Evolutionary conservation across 2,888 invertebrate species (phyloP), one percentile per base, ranked within the genome.

Genomic region (Leptinotarsa tumamoca): DNA sequence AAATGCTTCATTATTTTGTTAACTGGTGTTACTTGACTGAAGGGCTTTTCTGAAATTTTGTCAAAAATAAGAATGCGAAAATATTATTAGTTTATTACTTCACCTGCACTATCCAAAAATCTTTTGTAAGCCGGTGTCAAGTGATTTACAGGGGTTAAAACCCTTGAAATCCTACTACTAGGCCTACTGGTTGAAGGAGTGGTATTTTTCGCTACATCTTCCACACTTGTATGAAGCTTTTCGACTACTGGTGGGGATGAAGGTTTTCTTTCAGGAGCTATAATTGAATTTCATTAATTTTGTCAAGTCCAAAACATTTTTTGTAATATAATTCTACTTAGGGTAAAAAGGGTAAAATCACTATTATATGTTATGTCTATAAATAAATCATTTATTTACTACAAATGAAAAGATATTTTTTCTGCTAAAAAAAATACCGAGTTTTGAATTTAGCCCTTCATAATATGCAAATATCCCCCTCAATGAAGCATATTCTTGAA

Each of bases 11-110:
- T 84, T 33, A 88, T 86, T 82, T 86, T 86, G 73, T 85, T 84
- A 4, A 88, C 84, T 4, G 87, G 87, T 3, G 88, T 88, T 17
- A 87, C 84, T 80, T 86, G 88, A 74, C 86, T 87, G 68, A 80
- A 82, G 0, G 72, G 79, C 23, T 80, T 82, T 43, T 74, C 79
- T 78, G 74, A 75, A 76, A 68, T 61, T 58, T 58, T 23, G 4
- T 17, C 1, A 4, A 14, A 58, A 58, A 21, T 58, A 27, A 58
- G 13, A 27, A 23, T 27, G 4, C 4, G 10, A 58, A 21, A 15
- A 21, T 21, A 14, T 23, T 3, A 58, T 18, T 58, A 4, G 13
- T 58, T 13, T 2, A 23, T 58, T 58, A 58, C 58, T 15, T 4
- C 67, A 80, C 80, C 78, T 74, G 75, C 71, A 68, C 79, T 79